A percentile compares a stretch with the other conserved stretches of the same genome.
These are phyloP conservation scores for Pseudobourletiella spinata DNA, from an alignment of 1,140 invertebrate species.

Conservation along the genomic window DNA sequence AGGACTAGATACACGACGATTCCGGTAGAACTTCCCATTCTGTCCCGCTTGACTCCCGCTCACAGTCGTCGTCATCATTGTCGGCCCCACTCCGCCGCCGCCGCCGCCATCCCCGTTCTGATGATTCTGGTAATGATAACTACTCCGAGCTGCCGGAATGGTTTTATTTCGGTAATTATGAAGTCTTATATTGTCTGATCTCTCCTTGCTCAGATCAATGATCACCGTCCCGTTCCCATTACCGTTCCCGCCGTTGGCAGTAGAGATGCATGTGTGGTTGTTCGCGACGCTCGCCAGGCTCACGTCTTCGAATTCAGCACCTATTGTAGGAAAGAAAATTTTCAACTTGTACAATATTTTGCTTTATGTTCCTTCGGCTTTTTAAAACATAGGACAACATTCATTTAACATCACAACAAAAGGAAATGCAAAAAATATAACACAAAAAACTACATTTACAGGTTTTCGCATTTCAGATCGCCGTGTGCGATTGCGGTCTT, in stretches of 20 bases:
- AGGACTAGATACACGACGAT: not conserved
- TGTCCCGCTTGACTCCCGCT: not conserved
- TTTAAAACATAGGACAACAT: not conserved
- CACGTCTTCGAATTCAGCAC: conserved; percentile 34
- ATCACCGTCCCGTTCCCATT: conserved; percentile 24
- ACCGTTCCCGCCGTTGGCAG: conserved; percentile 12
- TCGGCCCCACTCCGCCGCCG: not conserved
- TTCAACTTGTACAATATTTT: not conserved
- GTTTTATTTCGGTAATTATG: conserved; percentile 26
- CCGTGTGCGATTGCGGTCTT: conserved; percentile 5
- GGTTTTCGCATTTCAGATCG: conserved; percentile 6
- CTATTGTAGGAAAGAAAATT: conserved; percentile 7
- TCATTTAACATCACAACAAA: not conserved
- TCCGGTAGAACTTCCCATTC: conserved; percentile 3
- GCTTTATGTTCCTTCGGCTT: not conserved
- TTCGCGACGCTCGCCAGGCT: conserved; percentile 32
- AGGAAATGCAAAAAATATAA: not conserved
- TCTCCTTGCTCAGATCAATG: conserved; percentile 24
- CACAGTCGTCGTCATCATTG: too few species aligned
- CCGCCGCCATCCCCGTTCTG: not conserved
- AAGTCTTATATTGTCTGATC: not conserved
- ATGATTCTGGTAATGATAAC: not conserved
- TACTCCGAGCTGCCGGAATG: conserved; percentile 10
- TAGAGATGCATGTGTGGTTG: conserved; percentile 33
- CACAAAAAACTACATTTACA: not conserved